Percentiles rank a stretch among this genome's conserved stretches.
phyloP scores from a whole-genome alignment of 2,113 vertebrate genomes.

The Amazona vittata region DNA sequence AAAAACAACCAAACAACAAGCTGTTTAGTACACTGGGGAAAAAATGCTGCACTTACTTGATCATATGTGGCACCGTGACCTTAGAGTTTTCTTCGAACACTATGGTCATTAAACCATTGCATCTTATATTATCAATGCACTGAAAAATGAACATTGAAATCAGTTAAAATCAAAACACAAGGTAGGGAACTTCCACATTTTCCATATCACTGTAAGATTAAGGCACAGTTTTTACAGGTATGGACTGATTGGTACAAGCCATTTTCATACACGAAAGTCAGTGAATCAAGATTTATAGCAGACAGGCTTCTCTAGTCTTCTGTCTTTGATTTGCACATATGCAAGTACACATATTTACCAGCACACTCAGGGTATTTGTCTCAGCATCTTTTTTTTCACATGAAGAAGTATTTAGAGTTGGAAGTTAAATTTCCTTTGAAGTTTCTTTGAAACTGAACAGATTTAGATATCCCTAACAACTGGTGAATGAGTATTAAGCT shows the following conservation, averaged over 20 bases:
- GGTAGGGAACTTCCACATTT: neutral
- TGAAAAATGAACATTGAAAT: conserved; percentile 68
- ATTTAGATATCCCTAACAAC: neutral
- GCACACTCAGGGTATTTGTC: neutral
- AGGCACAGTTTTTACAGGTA: neutral
- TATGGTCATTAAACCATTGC: conserved; percentile 98
- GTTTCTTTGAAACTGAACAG: neutral
- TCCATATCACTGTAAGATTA: neutral
- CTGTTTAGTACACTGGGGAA: neutral
- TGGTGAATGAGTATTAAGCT: neutral
- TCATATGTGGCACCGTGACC: conserved; percentile 98
- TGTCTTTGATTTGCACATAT: neutral
- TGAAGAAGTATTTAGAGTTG: neutral
- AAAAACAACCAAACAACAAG: neutral
- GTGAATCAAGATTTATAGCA: neutral
- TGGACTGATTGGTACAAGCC: neutral
- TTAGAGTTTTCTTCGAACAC: conserved; percentile 99
- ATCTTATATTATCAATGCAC: conserved; percentile 99
- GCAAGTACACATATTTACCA: neutral
- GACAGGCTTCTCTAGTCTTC: neutral
- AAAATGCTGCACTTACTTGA: conserved; percentile 86
- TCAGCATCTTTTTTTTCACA: neutral
- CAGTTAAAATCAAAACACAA: neutral
- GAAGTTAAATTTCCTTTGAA: neutral
- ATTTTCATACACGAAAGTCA: neutral